A percentile compares a stretch with the other conserved stretches of the same genome.
Evolutionary conservation across 2,888 invertebrate species (phyloP).

Genomic region (Charanyca ferruginea): DNA sequence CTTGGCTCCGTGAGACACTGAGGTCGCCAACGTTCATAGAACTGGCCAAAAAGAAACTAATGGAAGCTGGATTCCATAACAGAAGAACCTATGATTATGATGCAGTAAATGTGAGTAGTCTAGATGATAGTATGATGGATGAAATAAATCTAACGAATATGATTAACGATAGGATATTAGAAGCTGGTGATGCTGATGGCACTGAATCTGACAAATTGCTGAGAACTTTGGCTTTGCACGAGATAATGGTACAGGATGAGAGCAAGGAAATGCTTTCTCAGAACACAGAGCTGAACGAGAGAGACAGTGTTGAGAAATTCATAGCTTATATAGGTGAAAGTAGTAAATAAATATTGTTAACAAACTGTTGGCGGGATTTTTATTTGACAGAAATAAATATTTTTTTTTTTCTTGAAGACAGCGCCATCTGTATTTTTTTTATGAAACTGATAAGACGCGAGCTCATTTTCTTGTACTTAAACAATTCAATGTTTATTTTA

Average conservation of each 20-base stretch:
- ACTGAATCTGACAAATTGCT: constrained; percentile 80
- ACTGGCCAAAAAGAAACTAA: constrained; percentile 82
- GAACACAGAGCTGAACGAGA: constrained; percentile 28
- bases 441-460: neutral
- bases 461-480: too few relatives aligned
- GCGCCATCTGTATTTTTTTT: constrained; percentile 52
- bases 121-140: constrained; percentile 81
- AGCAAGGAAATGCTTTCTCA: constrained; percentile 41
- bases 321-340: constrained; percentile 61
- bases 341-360: constrained; percentile 43
- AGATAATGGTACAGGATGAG: constrained; percentile 73
- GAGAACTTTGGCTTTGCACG: constrained; percentile 80
- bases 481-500: neutral
- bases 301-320: constrained; percentile 66
- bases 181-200: constrained; percentile 73
- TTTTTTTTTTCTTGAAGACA: neutral
- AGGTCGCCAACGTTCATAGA: constrained; percentile 82
- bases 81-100: constrained; percentile 57
- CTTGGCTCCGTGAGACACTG: constrained; percentile 83
- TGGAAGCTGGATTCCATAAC: constrained; percentile 77
- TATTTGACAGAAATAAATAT: constrained; percentile 17
- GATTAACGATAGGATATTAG: constrained; percentile 83
- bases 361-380: constrained; percentile 21
- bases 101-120: constrained; percentile 54
- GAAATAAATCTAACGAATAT: constrained; percentile 83